phyloP scores from a whole-genome alignment of 1,140 invertebrate genomes.

The Pogonus chalceus region DNA sequence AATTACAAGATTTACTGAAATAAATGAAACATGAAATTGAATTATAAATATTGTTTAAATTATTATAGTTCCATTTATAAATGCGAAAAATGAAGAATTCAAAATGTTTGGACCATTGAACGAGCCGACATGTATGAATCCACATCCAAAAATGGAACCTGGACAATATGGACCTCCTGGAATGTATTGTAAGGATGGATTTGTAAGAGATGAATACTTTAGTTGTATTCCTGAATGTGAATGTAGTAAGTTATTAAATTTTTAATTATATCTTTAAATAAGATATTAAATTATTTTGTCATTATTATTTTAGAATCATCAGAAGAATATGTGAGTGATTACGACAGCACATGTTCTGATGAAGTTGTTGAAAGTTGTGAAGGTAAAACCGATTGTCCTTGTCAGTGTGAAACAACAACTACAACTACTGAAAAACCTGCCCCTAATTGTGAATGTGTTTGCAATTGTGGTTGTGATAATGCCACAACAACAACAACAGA shows the following conservation, averaged over 20 bases:
- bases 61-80: not conserved
- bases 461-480: too few species aligned
- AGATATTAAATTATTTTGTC: too few species aligned
- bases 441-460: too few species aligned
- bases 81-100: not conserved
- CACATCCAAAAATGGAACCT: not conserved
- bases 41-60: not conserved
- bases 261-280: too few species aligned
- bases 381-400: too few species aligned
- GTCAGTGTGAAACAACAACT: too few species aligned
- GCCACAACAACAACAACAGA: not conserved
- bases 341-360: too few species aligned
- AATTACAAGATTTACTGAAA: not conserved
- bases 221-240: conserved; percentile 5
- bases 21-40: not conserved
- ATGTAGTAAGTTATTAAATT: conserved; percentile 5
- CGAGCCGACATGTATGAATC: conserved; percentile 12
- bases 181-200: conserved; percentile 17
- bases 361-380: too few species aligned
- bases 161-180: conserved; percentile 6
- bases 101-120: not conserved
- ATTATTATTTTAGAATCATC: too few species aligned
- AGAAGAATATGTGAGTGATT: too few species aligned
- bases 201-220: conserved; percentile 10
- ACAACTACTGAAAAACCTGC: too few species aligned